Conservation (phyloP, 53 echinoderm and acorn worm genomes). For the Holothuria leucospilota region DNA sequence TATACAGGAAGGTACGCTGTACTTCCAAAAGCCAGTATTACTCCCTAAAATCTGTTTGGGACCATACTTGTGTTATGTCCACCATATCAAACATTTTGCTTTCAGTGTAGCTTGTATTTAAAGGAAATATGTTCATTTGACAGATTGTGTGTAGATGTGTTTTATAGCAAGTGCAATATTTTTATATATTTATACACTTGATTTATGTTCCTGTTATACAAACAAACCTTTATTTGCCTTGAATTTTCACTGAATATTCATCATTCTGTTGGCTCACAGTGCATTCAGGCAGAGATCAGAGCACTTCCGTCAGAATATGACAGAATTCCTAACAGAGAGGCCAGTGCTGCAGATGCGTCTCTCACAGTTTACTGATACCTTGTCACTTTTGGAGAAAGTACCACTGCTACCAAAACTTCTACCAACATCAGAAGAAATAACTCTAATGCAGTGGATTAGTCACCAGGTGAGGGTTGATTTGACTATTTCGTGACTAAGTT, state of each 20-base stretch:
- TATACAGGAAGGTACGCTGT: too few relatives aligned
- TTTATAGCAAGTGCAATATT: too few relatives aligned
- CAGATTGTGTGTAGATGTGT: too few relatives aligned
- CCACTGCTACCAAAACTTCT: slow-evolving; percentile 81
- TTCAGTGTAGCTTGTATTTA: too few relatives aligned
- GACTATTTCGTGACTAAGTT: too few relatives aligned
- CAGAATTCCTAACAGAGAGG: slow-evolving; percentile 82
- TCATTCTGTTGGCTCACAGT: slow-evolving; percentile 49
- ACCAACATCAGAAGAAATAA: slow-evolving; percentile 48
- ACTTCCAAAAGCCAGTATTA: too few relatives aligned
- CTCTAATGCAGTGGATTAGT: slow-evolving; percentile 95
- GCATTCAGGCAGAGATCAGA: slow-evolving; percentile 87
- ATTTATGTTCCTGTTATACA: too few relatives aligned
- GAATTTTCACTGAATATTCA: neutral
- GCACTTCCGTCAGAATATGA: slow-evolving; percentile 85
- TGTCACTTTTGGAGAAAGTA: slow-evolving; percentile 81
- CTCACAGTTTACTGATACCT: slow-evolving; percentile 73
- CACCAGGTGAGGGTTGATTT: slow-evolving; percentile 72
- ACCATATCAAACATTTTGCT: too few relatives aligned
- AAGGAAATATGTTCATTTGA: too few relatives aligned
- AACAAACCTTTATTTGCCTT: neutral
- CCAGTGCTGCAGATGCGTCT: slow-evolving; percentile 67
- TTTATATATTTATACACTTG: too few relatives aligned
- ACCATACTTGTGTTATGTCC: too few relatives aligned
- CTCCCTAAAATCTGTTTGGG: too few relatives aligned